phyloP scores from a whole-genome alignment of 2,888 invertebrate genomes.

The Drosophila kanekoi region DNA sequence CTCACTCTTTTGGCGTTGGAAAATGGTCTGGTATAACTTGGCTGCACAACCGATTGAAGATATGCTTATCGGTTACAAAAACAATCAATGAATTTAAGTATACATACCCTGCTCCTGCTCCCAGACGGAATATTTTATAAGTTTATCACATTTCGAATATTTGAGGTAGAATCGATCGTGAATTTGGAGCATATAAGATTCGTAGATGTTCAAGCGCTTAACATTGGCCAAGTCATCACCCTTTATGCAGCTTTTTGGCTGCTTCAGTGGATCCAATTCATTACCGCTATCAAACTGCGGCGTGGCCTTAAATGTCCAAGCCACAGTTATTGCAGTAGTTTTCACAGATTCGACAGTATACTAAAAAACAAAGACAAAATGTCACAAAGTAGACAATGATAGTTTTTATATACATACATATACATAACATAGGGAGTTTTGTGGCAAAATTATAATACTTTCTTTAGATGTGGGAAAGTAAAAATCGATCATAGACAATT shows the following conservation, averaged over 20 bases:
- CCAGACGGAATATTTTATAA: slow-evolving; percentile 93
- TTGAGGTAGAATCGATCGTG: slow-evolving; percentile 95
- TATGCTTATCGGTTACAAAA: not conserved
- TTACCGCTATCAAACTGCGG: slow-evolving; percentile 85
- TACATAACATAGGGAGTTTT: too few relatives aligned
- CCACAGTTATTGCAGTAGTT: slow-evolving; percentile 92
- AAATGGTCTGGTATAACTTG: slow-evolving; percentile 48
- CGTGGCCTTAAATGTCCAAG: slow-evolving; percentile 93
- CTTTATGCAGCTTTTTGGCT: slow-evolving; percentile 89
- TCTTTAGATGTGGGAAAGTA: too few relatives aligned
- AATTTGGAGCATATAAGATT: slow-evolving; percentile 94
- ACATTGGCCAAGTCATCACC: slow-evolving; percentile 93
- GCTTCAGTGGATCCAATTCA: slow-evolving; percentile 86
- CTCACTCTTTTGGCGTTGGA: slow-evolving; percentile 43
- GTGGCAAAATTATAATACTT: too few relatives aligned
- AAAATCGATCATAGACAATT: too few relatives aligned
- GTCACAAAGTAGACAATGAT: not conserved
- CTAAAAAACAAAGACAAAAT: slow-evolving; percentile 77
- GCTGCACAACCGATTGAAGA: slow-evolving; percentile 30
- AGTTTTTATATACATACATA: too few relatives aligned
- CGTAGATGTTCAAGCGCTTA: slow-evolving; percentile 93
- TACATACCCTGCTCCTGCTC: slow-evolving; percentile 87
- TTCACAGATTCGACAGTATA: slow-evolving; percentile 94
- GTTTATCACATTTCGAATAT: slow-evolving; percentile 90
- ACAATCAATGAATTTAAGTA: not conserved